Conservation (phyloP, 1,140 invertebrate genomes). For the Achatina immaculata region DNA sequence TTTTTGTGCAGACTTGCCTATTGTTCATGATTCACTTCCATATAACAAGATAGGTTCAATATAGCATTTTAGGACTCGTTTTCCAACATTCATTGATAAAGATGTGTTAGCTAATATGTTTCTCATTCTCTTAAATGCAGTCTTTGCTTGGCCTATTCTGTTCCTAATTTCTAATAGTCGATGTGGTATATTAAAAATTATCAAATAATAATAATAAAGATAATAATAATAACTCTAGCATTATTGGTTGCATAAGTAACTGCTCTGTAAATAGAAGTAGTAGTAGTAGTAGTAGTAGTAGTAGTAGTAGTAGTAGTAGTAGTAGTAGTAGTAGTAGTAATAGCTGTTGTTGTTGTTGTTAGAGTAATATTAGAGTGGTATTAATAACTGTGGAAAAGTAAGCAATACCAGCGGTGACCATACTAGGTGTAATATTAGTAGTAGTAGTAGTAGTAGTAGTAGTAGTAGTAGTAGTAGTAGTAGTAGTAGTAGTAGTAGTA, state of each 20-base stretch:
- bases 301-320: conserved; percentile 15
- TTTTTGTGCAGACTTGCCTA: too few species aligned
- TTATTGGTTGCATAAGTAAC: neutral
- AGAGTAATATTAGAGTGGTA: neutral
- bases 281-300: neutral
- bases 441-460: neutral
- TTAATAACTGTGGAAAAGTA: neutral
- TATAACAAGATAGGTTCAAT: too few species aligned
- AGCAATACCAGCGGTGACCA: neutral
- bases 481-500: conserved; percentile 32
- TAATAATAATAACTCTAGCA: neutral
- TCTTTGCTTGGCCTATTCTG: too few species aligned
- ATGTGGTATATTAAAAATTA: neutral
- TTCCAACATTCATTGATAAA: too few species aligned
- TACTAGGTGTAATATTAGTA: neutral
- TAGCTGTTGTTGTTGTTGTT: neutral
- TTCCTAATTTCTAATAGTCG: too few species aligned
- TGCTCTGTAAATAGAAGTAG: neutral
- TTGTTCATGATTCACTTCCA: too few species aligned
- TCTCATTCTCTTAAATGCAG: too few species aligned
- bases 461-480: conserved; percentile 22
- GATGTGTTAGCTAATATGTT: too few species aligned
- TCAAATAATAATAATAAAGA: neutral
- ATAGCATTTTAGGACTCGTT: too few species aligned
- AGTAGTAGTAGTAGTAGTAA: conserved; percentile 1